phyloP scores from a whole-genome alignment of 2,797 vertebrate species.

The Limnodromus scolopaceus region DNA sequence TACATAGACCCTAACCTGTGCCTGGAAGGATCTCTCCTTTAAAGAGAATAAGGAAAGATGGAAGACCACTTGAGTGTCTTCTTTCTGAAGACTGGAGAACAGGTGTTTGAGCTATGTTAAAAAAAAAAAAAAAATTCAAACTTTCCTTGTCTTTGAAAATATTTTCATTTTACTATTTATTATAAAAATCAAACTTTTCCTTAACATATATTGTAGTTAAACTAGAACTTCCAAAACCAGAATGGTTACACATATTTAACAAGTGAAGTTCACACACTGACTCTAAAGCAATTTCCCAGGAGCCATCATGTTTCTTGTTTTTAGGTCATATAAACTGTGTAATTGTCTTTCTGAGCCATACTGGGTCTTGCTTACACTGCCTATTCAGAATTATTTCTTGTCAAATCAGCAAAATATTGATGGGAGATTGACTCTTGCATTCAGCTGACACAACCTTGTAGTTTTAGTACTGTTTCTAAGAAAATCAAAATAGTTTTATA shows the following conservation, averaged over 20 bases:
- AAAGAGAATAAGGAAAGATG: not conserved
- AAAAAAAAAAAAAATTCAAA: not conserved
- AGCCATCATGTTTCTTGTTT: not conserved
- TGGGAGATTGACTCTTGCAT: not conserved
- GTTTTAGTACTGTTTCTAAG: not conserved
- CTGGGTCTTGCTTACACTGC: not conserved
- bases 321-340: not conserved
- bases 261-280: not conserved
- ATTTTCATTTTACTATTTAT: not conserved
- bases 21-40: not conserved
- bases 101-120: not conserved
- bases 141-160: not conserved
- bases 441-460: not conserved
- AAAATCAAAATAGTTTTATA: not conserved
- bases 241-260: not conserved
- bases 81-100: not conserved
- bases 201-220: not conserved
- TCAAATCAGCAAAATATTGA: conserved; percentile 21
- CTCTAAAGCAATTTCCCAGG: not conserved
- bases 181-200: not conserved
- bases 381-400: conserved; percentile 21
- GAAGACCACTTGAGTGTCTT: not conserved
- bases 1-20: not conserved
- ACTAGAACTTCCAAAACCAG: not conserved
- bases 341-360: conserved; percentile 17